Percentiles rank a stretch among this genome's conserved stretches.
Evolutionary conservation across 2,113 vertebrate genomes (phyloP).

Genomic region (Podocnemis expansa): DNA sequence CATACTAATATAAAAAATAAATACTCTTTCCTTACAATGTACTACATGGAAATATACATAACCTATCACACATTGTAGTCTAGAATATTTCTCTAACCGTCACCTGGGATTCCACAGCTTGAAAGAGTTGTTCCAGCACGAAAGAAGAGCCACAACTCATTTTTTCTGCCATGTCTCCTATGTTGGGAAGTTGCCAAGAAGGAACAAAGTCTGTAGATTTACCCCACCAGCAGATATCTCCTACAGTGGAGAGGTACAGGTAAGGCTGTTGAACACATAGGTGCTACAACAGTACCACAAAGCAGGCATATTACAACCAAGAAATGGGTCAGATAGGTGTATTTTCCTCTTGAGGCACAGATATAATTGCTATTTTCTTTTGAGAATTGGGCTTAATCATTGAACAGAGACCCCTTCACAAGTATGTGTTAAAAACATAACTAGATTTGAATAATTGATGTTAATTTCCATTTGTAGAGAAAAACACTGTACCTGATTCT

Average conservation of each 20-base stretch:
- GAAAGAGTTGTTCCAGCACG: not conserved
- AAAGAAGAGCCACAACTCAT: not conserved
- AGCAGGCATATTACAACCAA: conserved; percentile 5
- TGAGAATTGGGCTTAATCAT: conserved; percentile 59
- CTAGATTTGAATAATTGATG: conserved; percentile 54
- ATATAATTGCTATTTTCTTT: conserved; percentile 68
- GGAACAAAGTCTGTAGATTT: not conserved
- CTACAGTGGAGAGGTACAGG: not conserved
- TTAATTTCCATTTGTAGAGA: conserved; percentile 60
- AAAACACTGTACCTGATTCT: conserved; percentile 20
- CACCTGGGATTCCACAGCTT: not conserved
- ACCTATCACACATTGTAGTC: not conserved
- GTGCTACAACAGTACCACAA: conserved; percentile 29
- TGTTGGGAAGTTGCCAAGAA: not conserved
- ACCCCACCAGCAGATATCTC: accelerated
- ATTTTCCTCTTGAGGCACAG: conserved; percentile 62
- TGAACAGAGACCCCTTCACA: conserved; percentile 56
- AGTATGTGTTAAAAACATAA: conserved; percentile 63
- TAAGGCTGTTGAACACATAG: not conserved
- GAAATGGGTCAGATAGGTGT: conserved; percentile 57
- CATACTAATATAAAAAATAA: not conserved
- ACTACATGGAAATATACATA: not conserved
- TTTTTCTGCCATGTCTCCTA: not conserved
- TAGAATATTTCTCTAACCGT: not conserved
- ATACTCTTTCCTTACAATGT: not conserved